Evolutionary conservation across 1,140 invertebrate genomes (phyloP), one percentile per base, ranked within the genome.

Genomic region (Nasonia vitripennis): DNA sequence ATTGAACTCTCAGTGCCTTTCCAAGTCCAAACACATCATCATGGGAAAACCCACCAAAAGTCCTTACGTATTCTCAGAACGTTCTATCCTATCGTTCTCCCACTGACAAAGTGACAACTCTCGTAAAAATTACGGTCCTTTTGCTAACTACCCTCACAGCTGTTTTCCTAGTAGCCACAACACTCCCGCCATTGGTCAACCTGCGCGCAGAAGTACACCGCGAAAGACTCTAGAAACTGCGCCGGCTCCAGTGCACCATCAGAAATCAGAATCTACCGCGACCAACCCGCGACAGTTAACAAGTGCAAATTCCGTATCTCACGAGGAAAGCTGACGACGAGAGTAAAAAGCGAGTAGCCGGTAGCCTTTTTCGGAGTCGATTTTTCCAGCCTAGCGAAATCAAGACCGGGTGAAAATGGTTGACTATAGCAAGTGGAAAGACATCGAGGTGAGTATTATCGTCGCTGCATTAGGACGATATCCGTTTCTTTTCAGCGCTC

Each of bases 401-500:
- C 55, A 6, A 62, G 20, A 20, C 55, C 17, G 6, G 34, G 10
- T 67, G 7, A 73, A 71, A 9, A 98, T 98, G 97, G 97, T 98
- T 73, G 97, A 99, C 93, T 99, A 99, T 92, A 98, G 98, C 94
- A 98, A 98, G 92, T 98, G 98, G 98, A 98, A 98, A 91, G 96
- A 98, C 92, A 99, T 99, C 91, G 98, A 99, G 94, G 98, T 98
- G 93, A 94, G 91, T 88, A 45, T 1, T 7, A 71, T n/a, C 7
- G 68, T 1, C 27, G 7, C 31, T 4, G 62, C 3, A 17, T 67
- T 11, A 45, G 62, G 4, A 7, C 68, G 27, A 7, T 62, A 62
- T 62, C 55, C 55, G 2, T 48, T 62, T n/a, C 55, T 62, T 67
- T 62, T 31, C 0, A 34, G 12, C n/a, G 27, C 20, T 37, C 84